A percentile compares a stretch with the other conserved stretches of the same genome.
Conservation (phyloP, 2,113 vertebrate genomes). For the Chaetodon trifascialis region DNA sequence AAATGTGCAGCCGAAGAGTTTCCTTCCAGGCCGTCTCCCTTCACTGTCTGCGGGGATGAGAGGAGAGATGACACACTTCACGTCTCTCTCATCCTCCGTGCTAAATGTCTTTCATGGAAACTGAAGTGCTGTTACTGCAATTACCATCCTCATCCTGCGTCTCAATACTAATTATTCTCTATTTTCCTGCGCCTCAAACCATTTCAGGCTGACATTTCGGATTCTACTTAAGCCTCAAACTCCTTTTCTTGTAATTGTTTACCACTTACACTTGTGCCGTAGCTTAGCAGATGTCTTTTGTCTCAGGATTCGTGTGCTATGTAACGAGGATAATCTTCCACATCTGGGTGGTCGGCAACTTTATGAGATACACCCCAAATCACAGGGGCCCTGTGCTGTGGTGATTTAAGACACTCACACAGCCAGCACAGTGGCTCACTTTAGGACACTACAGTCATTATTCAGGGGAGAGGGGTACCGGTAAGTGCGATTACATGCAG, state of each 20-base stretch:
- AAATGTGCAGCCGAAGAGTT: not conserved
- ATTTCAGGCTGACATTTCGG: conserved; percentile 27
- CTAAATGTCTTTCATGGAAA: conserved; percentile 46
- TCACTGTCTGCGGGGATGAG: not conserved
- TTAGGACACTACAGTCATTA: not conserved
- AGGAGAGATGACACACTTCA: conserved; percentile 30
- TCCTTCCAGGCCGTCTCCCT: conserved; percentile 5
- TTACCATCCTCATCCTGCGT: conserved; percentile 29
- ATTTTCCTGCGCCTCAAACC: conserved; percentile 25
- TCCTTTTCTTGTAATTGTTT: conserved; percentile 26
- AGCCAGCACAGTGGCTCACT: not conserved
- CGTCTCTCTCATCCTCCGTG: conserved; percentile 20
- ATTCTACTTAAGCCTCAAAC: not conserved
- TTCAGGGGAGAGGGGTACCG: conserved; percentile 3
- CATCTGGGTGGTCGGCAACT: conserved; percentile 23
- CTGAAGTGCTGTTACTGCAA: conserved; percentile 43
- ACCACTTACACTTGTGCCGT: conserved; percentile 6
- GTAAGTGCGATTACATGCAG: conserved; percentile 29
- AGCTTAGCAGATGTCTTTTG: conserved; percentile 25
- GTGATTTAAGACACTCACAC: not conserved
- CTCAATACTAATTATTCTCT: conserved; percentile 33
- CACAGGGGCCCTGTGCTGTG: too few species aligned
- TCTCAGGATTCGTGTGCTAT: conserved; percentile 17
- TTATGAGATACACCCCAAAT: conserved; percentile 10
- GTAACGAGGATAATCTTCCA: conserved; percentile 9